Percentiles rank a stretch among this genome's conserved stretches.
Conservation (phyloP, 2,113 vertebrate genomes). For the Pachyramphus minor region DNA sequence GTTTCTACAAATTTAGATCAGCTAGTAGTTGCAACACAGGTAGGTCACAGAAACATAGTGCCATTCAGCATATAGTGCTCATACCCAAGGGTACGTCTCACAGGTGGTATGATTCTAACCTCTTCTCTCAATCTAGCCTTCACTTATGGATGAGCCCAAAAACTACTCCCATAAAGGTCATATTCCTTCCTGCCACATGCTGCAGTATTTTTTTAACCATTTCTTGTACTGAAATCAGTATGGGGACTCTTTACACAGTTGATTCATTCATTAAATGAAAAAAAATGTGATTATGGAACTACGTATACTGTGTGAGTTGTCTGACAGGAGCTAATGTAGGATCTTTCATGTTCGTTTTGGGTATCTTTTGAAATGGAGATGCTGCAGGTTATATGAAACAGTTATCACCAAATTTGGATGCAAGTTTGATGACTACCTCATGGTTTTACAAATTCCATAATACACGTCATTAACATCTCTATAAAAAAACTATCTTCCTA, state of each 20-base stretch:
- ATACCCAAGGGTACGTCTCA: background rate
- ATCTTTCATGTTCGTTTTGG: background rate
- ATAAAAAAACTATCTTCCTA: background rate
- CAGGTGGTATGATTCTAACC: background rate
- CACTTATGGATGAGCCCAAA: background rate
- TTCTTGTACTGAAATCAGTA: background rate
- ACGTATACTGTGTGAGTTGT: background rate
- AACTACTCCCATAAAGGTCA: background rate
- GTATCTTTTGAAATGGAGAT: background rate
- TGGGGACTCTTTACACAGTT: background rate
- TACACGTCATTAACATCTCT: background rate
- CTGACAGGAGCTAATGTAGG: background rate
- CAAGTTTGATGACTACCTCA: background rate
- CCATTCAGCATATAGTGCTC: background rate
- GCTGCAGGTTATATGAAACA: background rate
- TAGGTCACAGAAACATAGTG: background rate
- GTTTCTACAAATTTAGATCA: background rate
- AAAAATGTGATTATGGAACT: background rate
- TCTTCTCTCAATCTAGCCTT: background rate
- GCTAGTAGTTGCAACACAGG: background rate
- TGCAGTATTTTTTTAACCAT: background rate
- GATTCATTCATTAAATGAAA: background rate
- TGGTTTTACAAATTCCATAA: background rate
- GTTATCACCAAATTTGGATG: background rate
- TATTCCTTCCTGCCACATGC: background rate